Conservation (phyloP, 2,797 vertebrate genomes). For the Capromys pilorides region DNA sequence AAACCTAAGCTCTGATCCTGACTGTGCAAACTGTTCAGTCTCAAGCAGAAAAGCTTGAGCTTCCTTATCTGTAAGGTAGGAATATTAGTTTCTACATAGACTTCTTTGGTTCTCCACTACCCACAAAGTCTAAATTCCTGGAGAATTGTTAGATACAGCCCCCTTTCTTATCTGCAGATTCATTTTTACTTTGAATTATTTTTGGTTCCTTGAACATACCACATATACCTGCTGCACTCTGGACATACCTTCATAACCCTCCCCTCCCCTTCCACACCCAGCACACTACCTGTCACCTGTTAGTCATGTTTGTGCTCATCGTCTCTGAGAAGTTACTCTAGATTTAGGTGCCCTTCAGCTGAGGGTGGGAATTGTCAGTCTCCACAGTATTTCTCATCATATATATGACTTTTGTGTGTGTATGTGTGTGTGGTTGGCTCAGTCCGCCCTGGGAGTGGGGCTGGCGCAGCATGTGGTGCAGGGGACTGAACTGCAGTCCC, state of each 20-base stretch:
- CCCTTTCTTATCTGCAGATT: background rate
- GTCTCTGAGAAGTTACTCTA: background rate
- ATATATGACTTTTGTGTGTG: background rate
- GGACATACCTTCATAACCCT: background rate
- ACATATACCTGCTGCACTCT: background rate
- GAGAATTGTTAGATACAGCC: background rate
- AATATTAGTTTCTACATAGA: background rate
- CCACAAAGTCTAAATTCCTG: background rate
- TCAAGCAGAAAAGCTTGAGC: background rate
- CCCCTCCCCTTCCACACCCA: background rate
- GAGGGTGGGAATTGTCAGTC: background rate
- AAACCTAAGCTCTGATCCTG: background rate
- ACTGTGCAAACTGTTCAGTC: background rate
- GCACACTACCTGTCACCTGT: background rate
- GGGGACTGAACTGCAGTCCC: too few relatives aligned
- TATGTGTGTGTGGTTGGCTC: too few relatives aligned
- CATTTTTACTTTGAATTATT: background rate
- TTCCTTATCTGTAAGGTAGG: background rate
- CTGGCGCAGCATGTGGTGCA: too few relatives aligned
- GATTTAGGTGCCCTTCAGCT: background rate
- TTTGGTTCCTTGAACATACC: background rate
- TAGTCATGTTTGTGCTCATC: background rate
- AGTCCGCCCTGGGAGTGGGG: too few relatives aligned
- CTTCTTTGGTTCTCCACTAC: background rate
- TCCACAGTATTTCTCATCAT: background rate